Evolutionary conservation across 2,888 invertebrate genomes (phyloP).

Genomic region (Metellina segmentata): DNA sequence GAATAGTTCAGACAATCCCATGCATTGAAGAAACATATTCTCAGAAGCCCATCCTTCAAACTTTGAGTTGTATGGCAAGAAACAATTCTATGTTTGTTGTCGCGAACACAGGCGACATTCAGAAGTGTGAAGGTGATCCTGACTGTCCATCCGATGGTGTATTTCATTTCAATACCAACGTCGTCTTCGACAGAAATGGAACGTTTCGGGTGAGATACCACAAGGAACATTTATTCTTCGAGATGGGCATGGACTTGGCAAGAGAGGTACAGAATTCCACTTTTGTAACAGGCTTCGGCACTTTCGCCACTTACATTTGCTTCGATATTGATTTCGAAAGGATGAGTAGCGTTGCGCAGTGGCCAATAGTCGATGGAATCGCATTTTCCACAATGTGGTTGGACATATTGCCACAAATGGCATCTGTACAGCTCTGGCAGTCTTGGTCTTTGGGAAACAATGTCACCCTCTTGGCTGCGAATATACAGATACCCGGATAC

Average conservation of each 20-base stretch:
- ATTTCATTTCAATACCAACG: conserved; percentile 85
- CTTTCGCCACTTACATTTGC: conserved; percentile 90
- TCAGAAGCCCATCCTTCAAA: conserved; percentile 76
- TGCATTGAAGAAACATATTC: conserved; percentile 41
- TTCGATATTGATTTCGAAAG: conserved; percentile 90
- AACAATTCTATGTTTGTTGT: conserved; percentile 85
- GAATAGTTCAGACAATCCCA: conserved; percentile 1
- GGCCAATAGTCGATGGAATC: conserved; percentile 84
- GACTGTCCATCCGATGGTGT: conserved; percentile 83
- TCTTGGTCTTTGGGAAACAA: conserved; percentile 86
- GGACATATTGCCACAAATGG: conserved; percentile 87
- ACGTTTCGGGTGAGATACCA: conserved; percentile 86
- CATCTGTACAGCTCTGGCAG: conserved; percentile 85
- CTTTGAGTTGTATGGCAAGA: conserved; percentile 84
- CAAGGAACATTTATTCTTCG: conserved; percentile 79
- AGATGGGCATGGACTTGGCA: conserved; percentile 79
- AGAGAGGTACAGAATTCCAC: conserved; percentile 79
- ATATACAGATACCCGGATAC: conserved; percentile 85
- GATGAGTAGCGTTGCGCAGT: conserved; percentile 85
- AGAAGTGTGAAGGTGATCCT: conserved; percentile 83
- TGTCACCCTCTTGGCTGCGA: conserved; percentile 87
- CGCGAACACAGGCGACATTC: conserved; percentile 86
- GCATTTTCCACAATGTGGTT: conserved; percentile 90
- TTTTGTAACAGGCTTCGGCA: conserved; percentile 89
- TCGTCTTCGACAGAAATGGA: conserved; percentile 88